Conservation (phyloP, 1,140 invertebrate species). For the Brachionus paranguensis region DNA sequence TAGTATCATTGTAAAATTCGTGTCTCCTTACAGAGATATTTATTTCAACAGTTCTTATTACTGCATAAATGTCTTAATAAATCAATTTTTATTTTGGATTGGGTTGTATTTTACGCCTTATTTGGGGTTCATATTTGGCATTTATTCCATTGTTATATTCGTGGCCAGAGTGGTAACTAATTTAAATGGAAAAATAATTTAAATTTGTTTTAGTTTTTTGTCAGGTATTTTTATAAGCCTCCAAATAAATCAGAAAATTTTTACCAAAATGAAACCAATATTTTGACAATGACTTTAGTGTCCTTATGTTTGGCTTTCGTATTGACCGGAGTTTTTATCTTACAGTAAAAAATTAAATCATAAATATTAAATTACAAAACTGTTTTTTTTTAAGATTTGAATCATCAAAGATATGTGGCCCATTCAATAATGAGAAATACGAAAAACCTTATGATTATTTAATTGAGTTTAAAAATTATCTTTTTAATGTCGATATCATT, state of each 20-base stretch:
- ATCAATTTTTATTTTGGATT: neutral
- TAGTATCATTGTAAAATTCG: too few relatives aligned
- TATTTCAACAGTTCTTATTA: neutral
- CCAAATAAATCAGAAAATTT: neutral
- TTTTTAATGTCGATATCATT: neutral
- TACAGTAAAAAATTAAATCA: neutral
- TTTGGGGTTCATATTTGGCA: neutral
- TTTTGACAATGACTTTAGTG: neutral
- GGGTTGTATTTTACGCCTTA: neutral
- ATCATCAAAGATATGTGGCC: neutral
- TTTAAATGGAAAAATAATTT: neutral
- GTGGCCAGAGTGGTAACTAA: neutral
- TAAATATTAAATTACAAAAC: too few relatives aligned
- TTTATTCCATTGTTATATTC: neutral
- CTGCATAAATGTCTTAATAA: neutral
- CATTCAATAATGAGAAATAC: neutral
- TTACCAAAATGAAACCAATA: neutral
- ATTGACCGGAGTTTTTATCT: neutral
- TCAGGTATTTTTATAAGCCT: neutral
- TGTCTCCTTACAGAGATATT: neutral
- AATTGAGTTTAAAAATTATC: neutral
- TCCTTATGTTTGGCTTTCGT: neutral
- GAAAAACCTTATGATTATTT: neutral
- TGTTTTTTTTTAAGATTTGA: neutral
- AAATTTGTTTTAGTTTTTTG: neutral